These are phyloP conservation scores for Macrosoma leucophasiata DNA, from an alignment of 2,888 invertebrate genomes.

Conservation along the genomic window DNA sequence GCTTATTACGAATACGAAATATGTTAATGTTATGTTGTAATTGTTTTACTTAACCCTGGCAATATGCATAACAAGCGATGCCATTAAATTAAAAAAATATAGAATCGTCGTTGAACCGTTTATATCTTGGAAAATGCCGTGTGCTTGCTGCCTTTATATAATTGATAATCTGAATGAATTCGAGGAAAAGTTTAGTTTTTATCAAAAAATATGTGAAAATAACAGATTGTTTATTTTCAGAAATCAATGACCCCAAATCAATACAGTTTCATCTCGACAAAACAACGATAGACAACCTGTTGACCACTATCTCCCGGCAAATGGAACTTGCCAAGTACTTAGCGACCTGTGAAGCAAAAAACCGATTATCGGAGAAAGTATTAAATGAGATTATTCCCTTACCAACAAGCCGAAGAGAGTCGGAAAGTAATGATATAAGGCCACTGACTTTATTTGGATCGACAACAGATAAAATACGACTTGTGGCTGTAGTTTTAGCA, in stretches of 20 bases:
- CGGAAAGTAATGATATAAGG: slow-evolving; percentile 38
- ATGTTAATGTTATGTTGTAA: too few relatives aligned
- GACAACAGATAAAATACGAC: slow-evolving; percentile 79
- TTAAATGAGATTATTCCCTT: slow-evolving; percentile 52
- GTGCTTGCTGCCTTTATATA: too few relatives aligned
- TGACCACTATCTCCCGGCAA: slow-evolving; percentile 87
- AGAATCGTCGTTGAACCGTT: too few relatives aligned
- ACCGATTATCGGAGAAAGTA: slow-evolving; percentile 55
- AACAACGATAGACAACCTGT: slow-evolving; percentile 83
- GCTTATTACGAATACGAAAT: too few relatives aligned
- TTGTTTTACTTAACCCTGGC: too few relatives aligned
- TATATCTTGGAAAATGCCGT: too few relatives aligned
- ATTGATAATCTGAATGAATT: too few relatives aligned
- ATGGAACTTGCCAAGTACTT: slow-evolving; percentile 86
- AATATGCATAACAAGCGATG: too few relatives aligned
- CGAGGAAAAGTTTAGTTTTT: too few relatives aligned
- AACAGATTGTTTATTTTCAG: slow-evolving; percentile 42
- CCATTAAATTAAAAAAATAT: too few relatives aligned
- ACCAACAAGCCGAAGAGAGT: slow-evolving; percentile 32
- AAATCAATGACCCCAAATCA: slow-evolving; percentile 66
- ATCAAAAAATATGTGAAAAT: too few relatives aligned
- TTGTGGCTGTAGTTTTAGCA: slow-evolving; percentile 80
- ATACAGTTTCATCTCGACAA: slow-evolving; percentile 83
- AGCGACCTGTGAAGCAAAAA: slow-evolving; percentile 77
- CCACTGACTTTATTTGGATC: slow-evolving; percentile 85